Conservation (phyloP, 2,888 invertebrate species). For the Yponomeuta evonymella region DNA sequence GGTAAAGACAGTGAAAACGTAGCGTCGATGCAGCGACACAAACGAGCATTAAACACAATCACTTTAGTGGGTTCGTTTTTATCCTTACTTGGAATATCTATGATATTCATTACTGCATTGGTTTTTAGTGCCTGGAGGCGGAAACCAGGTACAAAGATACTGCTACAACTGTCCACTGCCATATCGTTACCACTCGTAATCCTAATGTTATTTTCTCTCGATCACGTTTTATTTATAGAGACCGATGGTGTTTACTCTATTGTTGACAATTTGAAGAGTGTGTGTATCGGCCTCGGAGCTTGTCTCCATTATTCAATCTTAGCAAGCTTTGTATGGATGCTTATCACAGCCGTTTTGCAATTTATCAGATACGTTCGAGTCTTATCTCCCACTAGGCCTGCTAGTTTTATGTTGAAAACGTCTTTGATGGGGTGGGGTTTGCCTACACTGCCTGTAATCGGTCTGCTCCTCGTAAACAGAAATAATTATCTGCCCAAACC, state of each 20-base stretch:
- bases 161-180: slow-evolving; percentile 79
- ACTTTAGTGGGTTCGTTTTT: slow-evolving; percentile 76
- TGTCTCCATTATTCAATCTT: slow-evolving; percentile 80
- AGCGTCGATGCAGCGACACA: slow-evolving; percentile 36
- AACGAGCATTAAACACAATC: slow-evolving; percentile 70
- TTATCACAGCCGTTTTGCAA: slow-evolving; percentile 80
- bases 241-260: slow-evolving; percentile 34
- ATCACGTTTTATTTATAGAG: slow-evolving; percentile 40
- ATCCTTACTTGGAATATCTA: slow-evolving; percentile 74
- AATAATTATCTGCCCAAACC: slow-evolving; percentile 59
- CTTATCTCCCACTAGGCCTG: slow-evolving; percentile 74
- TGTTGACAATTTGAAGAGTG: slow-evolving; percentile 35
- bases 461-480: slow-evolving; percentile 60
- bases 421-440: slow-evolving; percentile 79
- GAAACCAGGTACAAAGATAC: slow-evolving; percentile 79
- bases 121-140: slow-evolving; percentile 77
- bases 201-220: slow-evolving; percentile 55
- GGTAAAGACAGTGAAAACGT: slow-evolving; percentile 26
- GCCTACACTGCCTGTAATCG: slow-evolving; percentile 72
- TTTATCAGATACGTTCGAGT: slow-evolving; percentile 82
- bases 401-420: slow-evolving; percentile 78
- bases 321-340: slow-evolving; percentile 83
- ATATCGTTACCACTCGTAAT: slow-evolving; percentile 76
- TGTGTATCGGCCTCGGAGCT: slow-evolving; percentile 78
- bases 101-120: slow-evolving; percentile 76